These are phyloP conservation scores for Erannis defoliaria DNA, from an alignment of 2,888 invertebrate genomes.

Conservation along the genomic window DNA sequence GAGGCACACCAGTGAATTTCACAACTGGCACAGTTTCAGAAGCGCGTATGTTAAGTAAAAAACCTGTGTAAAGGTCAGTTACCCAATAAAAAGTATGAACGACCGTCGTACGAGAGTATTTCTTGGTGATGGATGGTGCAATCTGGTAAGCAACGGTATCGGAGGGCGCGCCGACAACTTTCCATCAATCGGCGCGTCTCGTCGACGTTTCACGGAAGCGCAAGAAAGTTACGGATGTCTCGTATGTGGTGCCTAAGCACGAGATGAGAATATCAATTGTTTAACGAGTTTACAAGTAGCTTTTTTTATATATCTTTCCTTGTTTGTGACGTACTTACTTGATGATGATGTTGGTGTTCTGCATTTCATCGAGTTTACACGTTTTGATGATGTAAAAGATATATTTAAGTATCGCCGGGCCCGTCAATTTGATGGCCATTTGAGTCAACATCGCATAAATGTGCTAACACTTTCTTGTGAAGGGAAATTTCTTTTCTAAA, in stretches of 20 bases:
- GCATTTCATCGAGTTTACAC: background rate
- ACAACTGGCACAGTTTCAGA: conserved; percentile 41
- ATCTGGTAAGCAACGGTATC: conserved; percentile 57
- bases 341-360: background rate
- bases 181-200: conserved; percentile 55
- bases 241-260: conserved; percentile 40
- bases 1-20: conserved; percentile 36
- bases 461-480: conserved; percentile 58
- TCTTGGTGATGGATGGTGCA: conserved; percentile 49
- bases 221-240: conserved; percentile 54
- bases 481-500: conserved; percentile 41
- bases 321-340: conserved; percentile 1
- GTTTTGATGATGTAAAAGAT: background rate
- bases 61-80: conserved; percentile 66
- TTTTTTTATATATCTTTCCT: conserved; percentile 4
- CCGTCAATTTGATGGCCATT: conserved; percentile 16
- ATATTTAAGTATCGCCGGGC: background rate
- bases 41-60: conserved; percentile 51
- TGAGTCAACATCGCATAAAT: conserved; percentile 43
- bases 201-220: conserved; percentile 61
- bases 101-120: conserved; percentile 41
- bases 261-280: conserved; percentile 53
- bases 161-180: conserved; percentile 70
- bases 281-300: conserved; percentile 23
- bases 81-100: conserved; percentile 54